Percentiles rank a stretch among this genome's conserved stretches.
These are phyloP conservation scores for Pipistrellus nathusii DNA, from an alignment of 2,797 vertebrate genomes.

Conservation along the genomic window DNA sequence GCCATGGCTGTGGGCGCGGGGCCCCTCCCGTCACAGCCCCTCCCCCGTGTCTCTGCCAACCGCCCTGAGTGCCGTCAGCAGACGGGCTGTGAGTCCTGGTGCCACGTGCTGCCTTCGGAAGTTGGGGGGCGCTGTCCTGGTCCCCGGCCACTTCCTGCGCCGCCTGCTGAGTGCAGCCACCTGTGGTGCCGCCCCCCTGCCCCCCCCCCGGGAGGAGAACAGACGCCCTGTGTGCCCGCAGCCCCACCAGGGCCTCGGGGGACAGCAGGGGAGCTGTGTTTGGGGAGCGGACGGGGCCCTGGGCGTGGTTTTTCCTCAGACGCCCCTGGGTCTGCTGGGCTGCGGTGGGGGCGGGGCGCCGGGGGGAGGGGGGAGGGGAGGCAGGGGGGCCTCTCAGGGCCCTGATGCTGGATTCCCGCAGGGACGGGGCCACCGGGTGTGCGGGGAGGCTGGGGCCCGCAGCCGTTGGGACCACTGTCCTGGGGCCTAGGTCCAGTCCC, in stretches of 20 bases:
- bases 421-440: not conserved
- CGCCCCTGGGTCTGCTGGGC: not conserved
- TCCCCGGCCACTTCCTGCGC: fast-evolving
- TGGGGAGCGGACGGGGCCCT: too few relatives aligned
- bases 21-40: too few relatives aligned
- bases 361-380: too few relatives aligned
- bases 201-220: not conserved
- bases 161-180: fast-evolving
- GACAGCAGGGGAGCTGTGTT: too few relatives aligned
- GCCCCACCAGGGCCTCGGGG: too few relatives aligned
- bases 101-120: fast-evolving
- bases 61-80: fast-evolving
- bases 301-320: fast-evolving
- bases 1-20: fast-evolving
- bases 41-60: fast-evolving
- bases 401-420: fast-evolving
- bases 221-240: fast-evolving
- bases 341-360: too few relatives aligned
- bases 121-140: not conserved
- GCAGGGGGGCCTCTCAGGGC: not conserved
- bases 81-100: fast-evolving
- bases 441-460: too few relatives aligned
- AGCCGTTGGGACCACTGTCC: not conserved
- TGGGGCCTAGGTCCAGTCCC: fast-evolving
- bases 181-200: too few relatives aligned